Percentiles rank a stretch among this genome's conserved stretches.
Evolutionary conservation across 92 coral and sea anemone genomes (phyloP).

Genomic region (Phenganax stokvisi): DNA sequence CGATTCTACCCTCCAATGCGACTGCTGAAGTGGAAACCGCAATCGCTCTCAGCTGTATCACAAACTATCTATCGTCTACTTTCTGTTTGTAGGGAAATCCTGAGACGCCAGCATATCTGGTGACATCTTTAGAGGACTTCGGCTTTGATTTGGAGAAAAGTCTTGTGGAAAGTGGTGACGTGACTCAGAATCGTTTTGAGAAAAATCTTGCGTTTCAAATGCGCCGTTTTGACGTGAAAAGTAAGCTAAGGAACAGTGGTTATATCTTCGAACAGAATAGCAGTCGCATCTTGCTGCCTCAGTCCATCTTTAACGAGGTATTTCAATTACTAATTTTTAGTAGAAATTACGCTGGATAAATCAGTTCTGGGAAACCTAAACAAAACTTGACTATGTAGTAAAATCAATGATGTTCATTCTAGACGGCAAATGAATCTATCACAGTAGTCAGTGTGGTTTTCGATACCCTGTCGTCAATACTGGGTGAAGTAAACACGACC

Average conservation of each 20-base stretch:
- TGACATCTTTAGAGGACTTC: constrained; percentile 19
- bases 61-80: neutral
- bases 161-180: neutral
- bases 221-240: constrained; percentile 14
- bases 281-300: constrained; percentile 24
- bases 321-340: neutral
- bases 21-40: too few relatives aligned
- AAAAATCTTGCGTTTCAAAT: constrained; percentile 35
- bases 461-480: constrained; percentile 44
- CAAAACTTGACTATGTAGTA: too few relatives aligned
- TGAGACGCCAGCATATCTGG: constrained; percentile 2
- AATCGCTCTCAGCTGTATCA: neutral
- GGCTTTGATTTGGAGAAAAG: constrained; percentile 26
- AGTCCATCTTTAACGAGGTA: constrained; percentile 1
- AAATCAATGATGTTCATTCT: neutral
- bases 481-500: constrained; percentile 10
- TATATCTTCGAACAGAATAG: constrained; percentile 14
- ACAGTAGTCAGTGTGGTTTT: constrained; percentile 46
- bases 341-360: neutral
- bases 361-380: too few relatives aligned
- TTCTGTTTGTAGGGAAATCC: constrained; percentile 11
- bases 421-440: constrained; percentile 12
- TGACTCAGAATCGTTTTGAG: neutral
- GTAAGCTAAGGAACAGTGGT: neutral
- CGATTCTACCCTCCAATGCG: too few relatives aligned